Percentiles rank a stretch among this genome's conserved stretches.
Evolutionary conservation across 1,140 invertebrate genomes (phyloP).

Genomic region (Anoplolepis gracilipes): DNA sequence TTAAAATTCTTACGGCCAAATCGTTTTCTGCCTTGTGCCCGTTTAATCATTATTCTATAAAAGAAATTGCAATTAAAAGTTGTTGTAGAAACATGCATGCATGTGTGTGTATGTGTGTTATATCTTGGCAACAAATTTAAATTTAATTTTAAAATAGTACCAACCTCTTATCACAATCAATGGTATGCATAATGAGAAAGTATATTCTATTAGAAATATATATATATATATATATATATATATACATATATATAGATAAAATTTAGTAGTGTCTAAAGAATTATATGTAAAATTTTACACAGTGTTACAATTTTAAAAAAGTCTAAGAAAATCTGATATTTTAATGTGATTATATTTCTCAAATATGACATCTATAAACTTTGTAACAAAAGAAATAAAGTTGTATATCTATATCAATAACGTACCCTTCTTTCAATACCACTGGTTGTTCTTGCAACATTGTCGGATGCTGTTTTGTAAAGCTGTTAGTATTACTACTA

Average conservation of each 20-base stretch:
- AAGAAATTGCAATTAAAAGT: slow-evolving; percentile 9
- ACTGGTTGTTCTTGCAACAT: slow-evolving; percentile 89
- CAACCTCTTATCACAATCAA: slow-evolving; percentile 83
- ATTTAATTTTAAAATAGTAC: slow-evolving; percentile 65
- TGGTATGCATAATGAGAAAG: slow-evolving; percentile 82
- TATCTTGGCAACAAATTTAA: too few species aligned
- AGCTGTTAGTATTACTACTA: slow-evolving; percentile 86
- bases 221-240: slow-evolving; percentile 56
- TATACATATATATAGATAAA: too few species aligned
- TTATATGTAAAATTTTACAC: slow-evolving; percentile 3
- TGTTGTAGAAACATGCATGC: background rate
- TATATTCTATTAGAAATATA: slow-evolving; percentile 81
- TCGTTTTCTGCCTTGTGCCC: slow-evolving; percentile 93
- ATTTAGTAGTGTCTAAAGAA: slow-evolving; percentile 44
- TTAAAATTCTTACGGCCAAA: slow-evolving; percentile 95
- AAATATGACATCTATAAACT: too few species aligned
- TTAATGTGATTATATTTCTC: too few species aligned
- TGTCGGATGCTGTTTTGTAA: slow-evolving; percentile 87
- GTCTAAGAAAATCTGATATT: slow-evolving; percentile 31
- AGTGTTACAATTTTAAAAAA: slow-evolving; percentile 2
- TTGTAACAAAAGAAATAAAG: background rate
- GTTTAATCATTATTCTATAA: slow-evolving; percentile 94
- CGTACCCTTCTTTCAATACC: slow-evolving; percentile 96
- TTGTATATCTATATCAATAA: slow-evolving; percentile 29
- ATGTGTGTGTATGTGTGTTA: background rate